phyloP scores from a whole-genome alignment of 2,113 vertebrate genomes.

The Seriola aureovittata region DNA sequence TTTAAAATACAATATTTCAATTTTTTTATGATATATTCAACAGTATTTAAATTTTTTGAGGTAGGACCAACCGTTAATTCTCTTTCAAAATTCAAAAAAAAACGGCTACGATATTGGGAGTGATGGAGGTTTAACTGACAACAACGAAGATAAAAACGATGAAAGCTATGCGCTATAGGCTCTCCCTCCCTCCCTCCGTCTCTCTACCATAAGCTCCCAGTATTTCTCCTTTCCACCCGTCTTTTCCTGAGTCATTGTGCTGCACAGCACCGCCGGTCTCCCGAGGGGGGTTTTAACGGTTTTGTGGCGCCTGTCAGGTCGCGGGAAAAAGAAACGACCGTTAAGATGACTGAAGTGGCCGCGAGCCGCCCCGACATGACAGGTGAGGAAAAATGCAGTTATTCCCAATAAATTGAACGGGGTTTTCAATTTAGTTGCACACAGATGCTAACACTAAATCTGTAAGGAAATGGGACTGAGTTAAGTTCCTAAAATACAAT shows the following conservation, averaged over 20 bases:
- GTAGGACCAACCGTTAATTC: not conserved
- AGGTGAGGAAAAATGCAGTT: slow-evolving; percentile 51
- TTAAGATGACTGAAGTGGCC: slow-evolving; percentile 70
- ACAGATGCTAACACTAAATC: not conserved
- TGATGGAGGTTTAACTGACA: not conserved
- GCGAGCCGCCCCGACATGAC: slow-evolving; percentile 49
- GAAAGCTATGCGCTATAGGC: not conserved
- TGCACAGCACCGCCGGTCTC: not conserved
- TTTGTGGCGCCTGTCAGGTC: not conserved
- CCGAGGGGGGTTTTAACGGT: not conserved
- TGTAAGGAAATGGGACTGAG: not conserved
- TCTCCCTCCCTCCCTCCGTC: slow-evolving; percentile 8
- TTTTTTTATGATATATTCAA: not conserved
- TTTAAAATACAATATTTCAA: not conserved
- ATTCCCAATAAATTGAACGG: not conserved
- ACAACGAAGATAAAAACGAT: not conserved
- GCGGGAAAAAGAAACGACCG: not conserved
- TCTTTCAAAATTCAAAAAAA: not conserved
- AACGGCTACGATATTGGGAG: not conserved
- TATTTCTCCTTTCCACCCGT: slow-evolving; percentile 1
- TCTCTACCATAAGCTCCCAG: not conserved
- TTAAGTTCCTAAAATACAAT: not conserved
- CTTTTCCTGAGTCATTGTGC: slow-evolving; percentile 55
- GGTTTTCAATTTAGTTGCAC: not conserved
- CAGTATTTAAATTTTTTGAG: not conserved